Conservation (phyloP, 2,888 invertebrate species). For the Rhamnusium bicolor region DNA sequence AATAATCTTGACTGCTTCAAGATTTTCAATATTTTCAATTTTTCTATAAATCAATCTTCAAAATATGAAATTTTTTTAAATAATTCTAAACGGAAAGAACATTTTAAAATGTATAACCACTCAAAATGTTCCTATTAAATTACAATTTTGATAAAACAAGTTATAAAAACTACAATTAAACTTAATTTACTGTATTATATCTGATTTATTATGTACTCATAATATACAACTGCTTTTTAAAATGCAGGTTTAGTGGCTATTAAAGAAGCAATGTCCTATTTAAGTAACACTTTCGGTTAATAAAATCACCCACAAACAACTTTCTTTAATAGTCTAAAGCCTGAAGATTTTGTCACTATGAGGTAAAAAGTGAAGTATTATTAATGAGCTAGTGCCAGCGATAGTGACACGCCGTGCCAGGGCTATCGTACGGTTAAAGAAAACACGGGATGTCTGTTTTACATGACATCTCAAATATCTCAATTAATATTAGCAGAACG, state of each 20-base stretch:
- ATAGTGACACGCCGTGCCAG: neutral
- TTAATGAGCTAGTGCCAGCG: neutral
- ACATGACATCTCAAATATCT: too few species aligned
- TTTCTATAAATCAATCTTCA: too few species aligned
- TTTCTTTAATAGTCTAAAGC: neutral
- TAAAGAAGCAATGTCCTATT: constrained; percentile 7
- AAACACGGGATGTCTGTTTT: neutral
- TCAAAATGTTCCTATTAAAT: neutral
- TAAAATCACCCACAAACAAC: neutral
- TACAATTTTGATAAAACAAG: neutral
- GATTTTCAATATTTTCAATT: too few species aligned
- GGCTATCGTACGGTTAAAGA: neutral
- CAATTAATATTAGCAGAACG: too few species aligned
- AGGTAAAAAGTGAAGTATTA: neutral
- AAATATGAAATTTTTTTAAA: too few species aligned
- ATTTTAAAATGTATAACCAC: too few species aligned
- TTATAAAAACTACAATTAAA: neutral
- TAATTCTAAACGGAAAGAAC: too few species aligned
- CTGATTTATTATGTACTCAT: neutral
- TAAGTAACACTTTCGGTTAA: constrained; percentile 2
- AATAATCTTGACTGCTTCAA: too few species aligned
- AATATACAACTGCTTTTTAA: neutral
- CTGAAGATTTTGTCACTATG: neutral
- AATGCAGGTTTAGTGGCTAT: neutral
- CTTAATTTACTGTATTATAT: too few species aligned